Conservation (phyloP, 2,113 vertebrate species). For the Uria lomvia region DNA sequence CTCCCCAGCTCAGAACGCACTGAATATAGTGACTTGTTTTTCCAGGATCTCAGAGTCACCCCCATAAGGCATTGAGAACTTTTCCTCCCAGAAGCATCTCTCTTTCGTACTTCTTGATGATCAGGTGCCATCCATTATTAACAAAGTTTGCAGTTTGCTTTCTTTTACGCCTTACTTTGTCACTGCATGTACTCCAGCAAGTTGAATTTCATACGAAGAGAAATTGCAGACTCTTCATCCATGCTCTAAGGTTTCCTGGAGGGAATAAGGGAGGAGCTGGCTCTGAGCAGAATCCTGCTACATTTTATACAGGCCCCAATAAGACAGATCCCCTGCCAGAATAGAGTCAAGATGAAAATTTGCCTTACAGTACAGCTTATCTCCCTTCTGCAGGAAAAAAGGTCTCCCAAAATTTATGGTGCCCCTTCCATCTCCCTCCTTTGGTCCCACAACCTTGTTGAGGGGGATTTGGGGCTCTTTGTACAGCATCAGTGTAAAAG, state of each 20-base stretch:
- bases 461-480: rapidly evolving
- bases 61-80: not conserved
- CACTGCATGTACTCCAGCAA: not conserved
- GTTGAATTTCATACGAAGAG: not conserved
- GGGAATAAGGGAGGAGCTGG: not conserved
- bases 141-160: not conserved
- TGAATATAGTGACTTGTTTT: not conserved
- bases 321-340: not conserved
- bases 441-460: not conserved
- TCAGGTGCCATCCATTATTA: not conserved
- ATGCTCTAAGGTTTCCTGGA: not conserved
- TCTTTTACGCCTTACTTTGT: not conserved
- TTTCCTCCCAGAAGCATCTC: not conserved
- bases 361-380: not conserved
- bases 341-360: rapidly evolving
- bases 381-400: not conserved
- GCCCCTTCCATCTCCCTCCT: rapidly evolving
- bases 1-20: not conserved
- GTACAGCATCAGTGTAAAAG: not conserved
- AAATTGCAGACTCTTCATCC: not conserved
- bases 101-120: not conserved
- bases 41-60: not conserved
- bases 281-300: not conserved
- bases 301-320: constrained; percentile 40
- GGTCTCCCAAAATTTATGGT: not conserved